phyloP scores from a whole-genome alignment of 2,113 vertebrate species.

The Cercocebus atys region DNA sequence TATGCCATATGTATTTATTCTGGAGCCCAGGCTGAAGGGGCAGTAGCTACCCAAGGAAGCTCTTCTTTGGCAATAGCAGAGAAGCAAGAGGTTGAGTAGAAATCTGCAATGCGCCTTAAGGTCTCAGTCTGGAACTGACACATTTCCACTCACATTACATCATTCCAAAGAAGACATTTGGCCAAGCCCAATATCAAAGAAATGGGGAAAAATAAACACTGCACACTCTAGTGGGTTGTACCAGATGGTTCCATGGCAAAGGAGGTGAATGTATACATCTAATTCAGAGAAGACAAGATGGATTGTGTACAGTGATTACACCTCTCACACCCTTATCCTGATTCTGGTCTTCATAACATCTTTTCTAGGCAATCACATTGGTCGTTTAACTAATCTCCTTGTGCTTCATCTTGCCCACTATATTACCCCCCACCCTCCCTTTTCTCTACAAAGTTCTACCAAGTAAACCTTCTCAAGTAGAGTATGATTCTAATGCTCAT shows the following conservation, averaged over 20 bases:
- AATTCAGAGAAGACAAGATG: not conserved
- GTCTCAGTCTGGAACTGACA: not conserved
- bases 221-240: not conserved
- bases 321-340: not conserved
- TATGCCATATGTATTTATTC: not conserved
- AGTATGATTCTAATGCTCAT: not conserved
- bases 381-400: not conserved
- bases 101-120: not conserved
- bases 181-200: not conserved
- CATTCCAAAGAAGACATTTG: not conserved
- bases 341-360: not conserved
- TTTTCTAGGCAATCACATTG: not conserved
- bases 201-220: not conserved
- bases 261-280: not conserved
- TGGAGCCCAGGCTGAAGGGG: not conserved
- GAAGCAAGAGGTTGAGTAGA: not conserved
- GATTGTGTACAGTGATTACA: not conserved
- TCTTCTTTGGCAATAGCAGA: not conserved
- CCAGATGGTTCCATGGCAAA: not conserved
- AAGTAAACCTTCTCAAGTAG: not conserved
- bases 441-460: not conserved
- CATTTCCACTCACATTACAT: not conserved
- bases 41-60: not conserved
- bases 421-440: fast-evolving
- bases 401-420: not conserved